Base-by-base conservation (phyloP, 2,888 invertebrate species). In the Nemotelus pantherinus region DNA sequence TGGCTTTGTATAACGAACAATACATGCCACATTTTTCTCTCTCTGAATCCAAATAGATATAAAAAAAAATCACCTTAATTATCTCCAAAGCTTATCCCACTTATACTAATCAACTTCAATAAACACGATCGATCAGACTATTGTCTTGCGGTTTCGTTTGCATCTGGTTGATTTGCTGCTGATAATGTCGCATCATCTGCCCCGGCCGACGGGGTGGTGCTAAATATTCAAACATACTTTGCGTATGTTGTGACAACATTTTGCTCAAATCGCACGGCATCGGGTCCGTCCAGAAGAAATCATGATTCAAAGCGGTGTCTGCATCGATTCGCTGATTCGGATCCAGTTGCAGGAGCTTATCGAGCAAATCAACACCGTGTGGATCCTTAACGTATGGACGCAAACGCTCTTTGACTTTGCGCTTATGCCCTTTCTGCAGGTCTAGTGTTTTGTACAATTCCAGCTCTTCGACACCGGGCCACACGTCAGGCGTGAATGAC, bases 201-300 rank as follows among this genome's bases (percentile, higher is more conserved):
- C 91, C 91, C 0, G 91, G 89, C 83, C 95, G 84, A 83, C 96
- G 83, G 77, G 96, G 91, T 80, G 93, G 91, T 80, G 94, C 92
- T 79, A 97, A 88, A 86, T 94, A 98, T 85, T 98, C 98, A 85
- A 98, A 98, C 97, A 98, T 98, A 86, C 96, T 96, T 80, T 90
- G 95, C 80, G 92, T 93, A 89, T 95, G 94, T 83, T 95, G 95
- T 0, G 95, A 95, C 80, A 98, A 88, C 97, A 97, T 97, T 88
- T 94, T 94, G 75, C 92, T 94, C 53, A 96, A 88, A 84, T 96
- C 96, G 84, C 94, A 93, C 0, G 98, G 98, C 94, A 97, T 94
- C 0, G 99, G 99, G 85, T 98, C 97, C 3, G 94, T 95, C 97
- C 97, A 99, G 89, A 99, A 99, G 89, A 99, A 99, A 85, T 98